Base-by-base conservation (phyloP, 2,113 vertebrate genomes). In the Silurus meridionalis region DNA sequence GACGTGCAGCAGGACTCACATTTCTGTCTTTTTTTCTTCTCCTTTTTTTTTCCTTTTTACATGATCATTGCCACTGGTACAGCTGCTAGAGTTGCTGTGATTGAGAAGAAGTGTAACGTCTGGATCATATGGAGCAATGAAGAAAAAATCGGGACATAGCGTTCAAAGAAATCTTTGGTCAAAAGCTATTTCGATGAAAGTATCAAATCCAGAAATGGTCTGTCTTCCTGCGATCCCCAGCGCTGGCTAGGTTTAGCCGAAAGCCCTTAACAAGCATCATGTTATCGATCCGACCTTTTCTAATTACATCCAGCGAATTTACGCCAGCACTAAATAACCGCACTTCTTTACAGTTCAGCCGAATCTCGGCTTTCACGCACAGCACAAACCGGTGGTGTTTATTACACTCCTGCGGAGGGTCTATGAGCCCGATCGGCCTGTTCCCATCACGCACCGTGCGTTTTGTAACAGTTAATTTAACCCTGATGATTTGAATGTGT, bases 401-500 rank as follows among this genome's bases (percentile, higher is more conserved):
- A 83, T 83, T 83, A 83, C 81, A 69, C 64, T 53, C 81, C 81
- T 83, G 81, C 64, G 10, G 81, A 19, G 81, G 9, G 81, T 67
- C 66, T 37, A 69, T 83, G 64, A 83, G 81, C 63, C 81, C 28
- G 37, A 81, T 63, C 79, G 5, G 58, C 28, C 58, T 50, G 79
- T 69, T 67, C 50, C 8, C 23, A 53, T 50, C 6, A 8, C 52
- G 1, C 63, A 17, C 50, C n/a, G 46, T 69, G 58, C 79, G 4
- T 60, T 61, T 60, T 81, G 79, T 63, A 48, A n/a, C 64, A 83
- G 64, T 53, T 83, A 69, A 83, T 69, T 69, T 67, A 83, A 69
- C 81, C 81, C 81, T 52, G 81, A 67, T 50, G 63, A 69, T 83
- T 83, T 83, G 28, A 69, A 83, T 83, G 81, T 67, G 81, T 83